These are phyloP conservation scores for Ormyrus rosae DNA, from an alignment of 2,888 invertebrate species.

Conservation along the genomic window DNA sequence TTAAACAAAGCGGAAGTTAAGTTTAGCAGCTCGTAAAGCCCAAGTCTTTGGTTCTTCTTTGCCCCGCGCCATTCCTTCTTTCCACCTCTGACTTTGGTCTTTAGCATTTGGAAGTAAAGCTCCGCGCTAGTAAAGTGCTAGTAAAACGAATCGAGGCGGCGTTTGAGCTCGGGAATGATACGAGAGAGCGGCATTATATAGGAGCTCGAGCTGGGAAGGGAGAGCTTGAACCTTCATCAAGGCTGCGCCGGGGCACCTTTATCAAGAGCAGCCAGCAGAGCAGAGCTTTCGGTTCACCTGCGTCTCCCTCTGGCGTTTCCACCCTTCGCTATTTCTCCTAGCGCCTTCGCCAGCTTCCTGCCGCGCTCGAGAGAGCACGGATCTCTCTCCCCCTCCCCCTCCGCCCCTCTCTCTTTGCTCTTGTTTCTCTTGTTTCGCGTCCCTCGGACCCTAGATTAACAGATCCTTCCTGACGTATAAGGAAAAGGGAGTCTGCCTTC, in stretches of 20 bases:
- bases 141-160: too few relatives aligned
- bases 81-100: too few relatives aligned
- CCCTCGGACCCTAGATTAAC: slow-evolving; percentile 55
- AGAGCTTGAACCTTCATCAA: slow-evolving; percentile 75
- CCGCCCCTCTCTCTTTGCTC: slow-evolving; percentile 28
- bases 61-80: too few relatives aligned
- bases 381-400: slow-evolving; percentile 15
- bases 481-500: slow-evolving; percentile 52
- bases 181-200: slow-evolving; percentile 14
- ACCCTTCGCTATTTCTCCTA: slow-evolving; percentile 53
- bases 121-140: too few relatives aligned
- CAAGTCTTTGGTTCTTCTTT: not conserved
- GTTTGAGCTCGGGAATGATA: too few relatives aligned
- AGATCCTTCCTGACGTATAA: slow-evolving; percentile 53
- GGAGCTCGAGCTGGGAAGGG: slow-evolving; percentile 66
- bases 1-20: slow-evolving; percentile 61
- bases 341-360: slow-evolving; percentile 36
- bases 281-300: slow-evolving; percentile 49
- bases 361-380: slow-evolving; percentile 40
- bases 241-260: slow-evolving; percentile 67
- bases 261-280: not conserved
- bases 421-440: slow-evolving; percentile 54
- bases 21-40: slow-evolving; percentile 63
- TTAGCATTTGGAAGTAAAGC: too few relatives aligned
- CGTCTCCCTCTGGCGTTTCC: slow-evolving; percentile 45